Conservation (phyloP, 2,888 invertebrate genomes). For the Tinea trinotella region DNA sequence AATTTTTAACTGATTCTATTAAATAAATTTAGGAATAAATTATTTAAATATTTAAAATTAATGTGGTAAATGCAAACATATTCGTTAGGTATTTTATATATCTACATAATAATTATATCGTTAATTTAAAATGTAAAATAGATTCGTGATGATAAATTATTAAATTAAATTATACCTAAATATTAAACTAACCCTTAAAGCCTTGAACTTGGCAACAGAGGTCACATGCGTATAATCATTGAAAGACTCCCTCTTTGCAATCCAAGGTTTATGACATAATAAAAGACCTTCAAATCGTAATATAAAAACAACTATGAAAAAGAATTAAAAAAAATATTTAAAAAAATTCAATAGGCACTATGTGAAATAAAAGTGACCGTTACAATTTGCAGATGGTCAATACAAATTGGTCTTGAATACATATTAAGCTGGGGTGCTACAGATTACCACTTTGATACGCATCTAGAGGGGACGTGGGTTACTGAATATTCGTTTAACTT, state of each 20-base stretch:
- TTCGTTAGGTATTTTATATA: background rate
- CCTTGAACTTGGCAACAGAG: slow-evolving; percentile 59
- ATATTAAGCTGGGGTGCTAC: no score
- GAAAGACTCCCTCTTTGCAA: slow-evolving; percentile 7
- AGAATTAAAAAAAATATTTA: background rate
- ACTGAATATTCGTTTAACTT: no score
- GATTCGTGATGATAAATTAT: background rate
- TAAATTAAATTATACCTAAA: background rate
- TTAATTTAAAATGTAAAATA: background rate
- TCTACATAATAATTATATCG: background rate
- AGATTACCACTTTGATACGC: no score
- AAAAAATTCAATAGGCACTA: slow-evolving; percentile 40
- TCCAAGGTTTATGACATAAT: slow-evolving; percentile 33
- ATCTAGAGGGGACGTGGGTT: no score
- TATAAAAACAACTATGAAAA: background rate
- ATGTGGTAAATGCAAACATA: no score
- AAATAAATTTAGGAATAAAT: background rate
- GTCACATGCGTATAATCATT: slow-evolving; percentile 31
- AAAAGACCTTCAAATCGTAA: slow-evolving; percentile 22
- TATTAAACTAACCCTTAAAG: slow-evolving; percentile 38
- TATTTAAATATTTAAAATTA: background rate
- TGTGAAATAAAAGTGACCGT: slow-evolving; percentile 22
- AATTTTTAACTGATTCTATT: no score
- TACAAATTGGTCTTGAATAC: no score
- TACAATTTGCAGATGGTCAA: background rate